Evolutionary conservation across 2,888 invertebrate species (phyloP).

Genomic region (Nebria salina): DNA sequence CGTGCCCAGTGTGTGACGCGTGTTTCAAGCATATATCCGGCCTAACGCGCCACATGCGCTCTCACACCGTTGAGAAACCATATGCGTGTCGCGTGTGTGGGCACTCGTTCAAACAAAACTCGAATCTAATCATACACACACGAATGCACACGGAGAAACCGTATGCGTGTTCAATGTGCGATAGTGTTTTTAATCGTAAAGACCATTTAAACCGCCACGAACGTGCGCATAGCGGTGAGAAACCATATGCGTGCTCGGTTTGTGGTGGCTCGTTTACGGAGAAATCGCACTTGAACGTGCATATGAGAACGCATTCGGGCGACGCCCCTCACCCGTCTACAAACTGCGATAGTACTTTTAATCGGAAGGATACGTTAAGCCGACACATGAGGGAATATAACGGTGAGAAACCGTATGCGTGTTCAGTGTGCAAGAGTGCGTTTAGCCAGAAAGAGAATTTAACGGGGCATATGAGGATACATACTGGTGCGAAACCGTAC

Average conservation of each 20-base stretch:
- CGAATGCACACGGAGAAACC: conserved; percentile 3
- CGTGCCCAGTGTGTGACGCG: no score
- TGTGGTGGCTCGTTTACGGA: no score
- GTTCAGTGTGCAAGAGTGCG: not conserved
- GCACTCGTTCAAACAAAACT: not conserved
- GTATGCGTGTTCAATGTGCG: not conserved
- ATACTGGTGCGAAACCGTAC: not conserved
- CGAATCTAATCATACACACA: not conserved
- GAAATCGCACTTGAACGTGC: no score
- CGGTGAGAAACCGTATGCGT: not conserved
- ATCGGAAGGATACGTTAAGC: no score
- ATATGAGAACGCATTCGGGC: no score
- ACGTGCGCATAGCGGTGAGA: not conserved
- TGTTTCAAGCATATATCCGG: not conserved
- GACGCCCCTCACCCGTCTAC: no score
- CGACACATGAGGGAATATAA: no score
- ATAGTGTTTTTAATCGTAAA: not conserved
- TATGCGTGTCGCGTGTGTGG: not conserved
- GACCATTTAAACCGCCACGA: not conserved
- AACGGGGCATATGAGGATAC: not conserved
- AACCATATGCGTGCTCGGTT: no score
- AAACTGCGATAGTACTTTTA: no score
- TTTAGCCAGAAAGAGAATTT: not conserved
- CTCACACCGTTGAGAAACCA: not conserved
- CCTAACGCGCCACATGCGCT: not conserved